Evolutionary conservation across 2,888 invertebrate genomes (phyloP).

Genomic region (Agrochola circellaris): DNA sequence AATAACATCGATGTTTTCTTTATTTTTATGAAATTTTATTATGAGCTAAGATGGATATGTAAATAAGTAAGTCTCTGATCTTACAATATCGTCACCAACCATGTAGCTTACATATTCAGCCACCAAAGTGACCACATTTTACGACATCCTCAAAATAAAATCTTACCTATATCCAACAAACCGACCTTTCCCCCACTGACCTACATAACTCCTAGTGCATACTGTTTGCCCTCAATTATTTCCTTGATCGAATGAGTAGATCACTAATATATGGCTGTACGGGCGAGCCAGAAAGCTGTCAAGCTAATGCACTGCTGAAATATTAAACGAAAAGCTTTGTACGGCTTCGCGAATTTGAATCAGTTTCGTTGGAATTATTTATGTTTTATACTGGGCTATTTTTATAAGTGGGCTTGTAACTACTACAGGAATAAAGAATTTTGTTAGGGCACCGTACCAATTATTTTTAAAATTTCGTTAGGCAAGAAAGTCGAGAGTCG

Average conservation of each 20-base stretch:
- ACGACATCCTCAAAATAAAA: conserved; percentile 12
- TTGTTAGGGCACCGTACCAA: not conserved
- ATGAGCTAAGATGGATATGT: not conserved
- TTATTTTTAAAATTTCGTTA: not conserved
- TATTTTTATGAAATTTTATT: not conserved
- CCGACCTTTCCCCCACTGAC: conserved; percentile 15
- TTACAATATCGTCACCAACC: not conserved
- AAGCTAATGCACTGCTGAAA: conserved; percentile 51
- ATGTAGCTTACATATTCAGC: not conserved
- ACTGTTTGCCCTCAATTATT: conserved; percentile 33
- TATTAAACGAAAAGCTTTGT: conserved; percentile 30
- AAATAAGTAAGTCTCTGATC: not conserved
- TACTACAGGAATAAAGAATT: not conserved
- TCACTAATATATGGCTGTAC: conserved; percentile 37
- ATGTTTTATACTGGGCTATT: conserved; percentile 3
- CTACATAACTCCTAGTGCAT: conserved; percentile 26
- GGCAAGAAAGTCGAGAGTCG: too few species aligned
- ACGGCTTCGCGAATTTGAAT: conserved; percentile 17
- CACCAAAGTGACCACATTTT: not conserved
- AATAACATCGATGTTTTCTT: not conserved
- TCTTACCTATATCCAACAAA: not conserved
- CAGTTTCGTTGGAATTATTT: conserved; percentile 6
- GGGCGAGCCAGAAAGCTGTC: conserved; percentile 43
- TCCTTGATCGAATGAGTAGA: conserved; percentile 38
- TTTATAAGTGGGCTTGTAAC: not conserved